These are phyloP conservation scores for Sinhomidia bicolor DNA, from an alignment of 2,888 invertebrate species.

Conservation along the genomic window DNA sequence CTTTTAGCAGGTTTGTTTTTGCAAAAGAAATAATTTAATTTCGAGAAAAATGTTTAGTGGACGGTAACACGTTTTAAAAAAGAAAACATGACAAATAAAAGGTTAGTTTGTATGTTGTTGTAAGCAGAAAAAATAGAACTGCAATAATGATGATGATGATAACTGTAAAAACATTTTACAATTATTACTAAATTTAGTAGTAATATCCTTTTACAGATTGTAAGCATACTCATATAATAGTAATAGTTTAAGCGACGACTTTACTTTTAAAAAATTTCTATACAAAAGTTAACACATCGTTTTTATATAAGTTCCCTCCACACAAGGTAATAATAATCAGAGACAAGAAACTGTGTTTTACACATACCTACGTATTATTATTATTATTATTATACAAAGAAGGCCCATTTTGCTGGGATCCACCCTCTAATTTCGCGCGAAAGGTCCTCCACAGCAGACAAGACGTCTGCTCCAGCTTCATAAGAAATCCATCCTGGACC, in stretches of 20 bases:
- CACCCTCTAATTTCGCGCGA: conserved; percentile 74
- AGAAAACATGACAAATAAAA: background rate
- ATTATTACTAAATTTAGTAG: background rate
- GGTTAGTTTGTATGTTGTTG: background rate
- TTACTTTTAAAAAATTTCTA: too few relatives aligned
- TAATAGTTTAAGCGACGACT: too few relatives aligned
- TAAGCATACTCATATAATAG: too few relatives aligned
- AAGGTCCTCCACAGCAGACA: conserved; percentile 75
- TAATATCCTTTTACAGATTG: too few relatives aligned
- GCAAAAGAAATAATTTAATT: background rate
- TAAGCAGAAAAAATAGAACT: background rate
- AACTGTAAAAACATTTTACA: background rate
- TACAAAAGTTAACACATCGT: background rate
- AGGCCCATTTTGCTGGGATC: conserved; percentile 60
- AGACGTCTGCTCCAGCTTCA: conserved; percentile 75
- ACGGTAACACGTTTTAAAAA: too few relatives aligned
- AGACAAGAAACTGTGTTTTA: too few relatives aligned
- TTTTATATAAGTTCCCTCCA: background rate
- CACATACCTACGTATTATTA: background rate
- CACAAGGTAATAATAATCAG: background rate
- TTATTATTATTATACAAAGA: conserved; percentile 3
- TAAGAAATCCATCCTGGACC: conserved; percentile 80
- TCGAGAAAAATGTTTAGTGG: too few relatives aligned
- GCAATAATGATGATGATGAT: background rate
- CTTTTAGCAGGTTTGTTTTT: background rate